Conservation (phyloP, 1,140 invertebrate species). For the Patella vulgata region DNA sequence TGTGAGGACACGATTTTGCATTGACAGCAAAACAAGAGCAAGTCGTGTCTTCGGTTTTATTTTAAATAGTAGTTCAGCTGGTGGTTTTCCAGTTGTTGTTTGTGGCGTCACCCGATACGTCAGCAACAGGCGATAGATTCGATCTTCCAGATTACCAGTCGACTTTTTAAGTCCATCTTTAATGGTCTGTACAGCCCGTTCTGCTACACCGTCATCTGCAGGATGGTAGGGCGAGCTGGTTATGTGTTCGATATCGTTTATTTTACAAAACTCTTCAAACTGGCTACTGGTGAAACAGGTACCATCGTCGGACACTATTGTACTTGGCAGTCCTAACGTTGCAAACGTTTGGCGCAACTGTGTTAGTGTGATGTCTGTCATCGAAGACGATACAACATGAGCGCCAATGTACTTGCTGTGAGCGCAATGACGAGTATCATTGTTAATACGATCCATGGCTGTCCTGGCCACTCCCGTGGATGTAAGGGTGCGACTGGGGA, state of each 20-base stretch:
- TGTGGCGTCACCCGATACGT: constrained; percentile 21
- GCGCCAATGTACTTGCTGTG: no score
- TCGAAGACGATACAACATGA: no score
- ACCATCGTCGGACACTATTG: constrained; percentile 56
- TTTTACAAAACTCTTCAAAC: constrained; percentile 45
- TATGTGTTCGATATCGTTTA: constrained; percentile 37
- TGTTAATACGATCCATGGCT: constrained; percentile 67
- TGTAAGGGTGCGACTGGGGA: constrained; percentile 32
- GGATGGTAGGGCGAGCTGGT: constrained; percentile 43
- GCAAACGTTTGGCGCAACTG: constrained; percentile 8
- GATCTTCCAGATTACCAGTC: not conserved
- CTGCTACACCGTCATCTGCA: constrained; percentile 41
- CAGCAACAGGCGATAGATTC: constrained; percentile 10
- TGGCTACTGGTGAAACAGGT: constrained; percentile 46
- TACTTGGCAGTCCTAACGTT: constrained; percentile 34
- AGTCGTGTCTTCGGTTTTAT: constrained; percentile 16
- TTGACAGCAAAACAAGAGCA: constrained; percentile 17
- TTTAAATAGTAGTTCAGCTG: constrained; percentile 30
- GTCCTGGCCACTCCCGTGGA: constrained; percentile 57
- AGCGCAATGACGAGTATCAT: constrained; percentile 50
- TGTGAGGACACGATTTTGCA: constrained; percentile 1
- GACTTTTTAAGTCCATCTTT: constrained; percentile 15
- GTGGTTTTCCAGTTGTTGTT: constrained; percentile 16
- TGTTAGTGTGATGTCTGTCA: constrained; percentile 10
- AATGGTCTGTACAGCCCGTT: constrained; percentile 22